phyloP scores from a whole-genome alignment of 2,797 vertebrate species.

The Sebastes hubbsi region DNA sequence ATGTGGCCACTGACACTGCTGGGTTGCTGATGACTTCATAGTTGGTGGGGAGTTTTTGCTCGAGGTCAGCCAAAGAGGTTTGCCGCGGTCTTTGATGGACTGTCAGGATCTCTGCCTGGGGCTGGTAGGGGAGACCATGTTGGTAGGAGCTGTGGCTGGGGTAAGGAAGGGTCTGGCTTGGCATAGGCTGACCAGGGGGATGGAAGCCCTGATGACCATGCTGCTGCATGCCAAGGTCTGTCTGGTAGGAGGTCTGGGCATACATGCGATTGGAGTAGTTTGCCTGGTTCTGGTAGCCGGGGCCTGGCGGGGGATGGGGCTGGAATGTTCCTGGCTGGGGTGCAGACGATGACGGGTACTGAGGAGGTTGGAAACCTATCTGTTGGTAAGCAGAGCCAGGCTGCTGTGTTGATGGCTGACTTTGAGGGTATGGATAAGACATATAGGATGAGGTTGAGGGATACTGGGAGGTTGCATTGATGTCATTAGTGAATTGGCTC shows the following conservation, averaged over 20 bases:
- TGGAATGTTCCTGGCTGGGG: slow-evolving; percentile 92
- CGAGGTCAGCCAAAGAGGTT: slow-evolving; percentile 94
- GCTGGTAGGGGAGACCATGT: slow-evolving; percentile 83
- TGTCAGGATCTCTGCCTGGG: slow-evolving; percentile 84
- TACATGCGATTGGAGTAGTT: slow-evolving; percentile 87
- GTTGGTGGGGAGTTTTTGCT: slow-evolving; percentile 96
- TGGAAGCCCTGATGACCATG: slow-evolving; percentile 87
- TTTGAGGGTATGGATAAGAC: slow-evolving; percentile 87
- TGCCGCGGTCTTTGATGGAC: slow-evolving; percentile 93
- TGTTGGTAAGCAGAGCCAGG: slow-evolving; percentile 86
- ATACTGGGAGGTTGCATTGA: slow-evolving; percentile 81
- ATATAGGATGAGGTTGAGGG: slow-evolving; percentile 86
- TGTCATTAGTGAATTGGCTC: slow-evolving; percentile 87
- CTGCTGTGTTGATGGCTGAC: slow-evolving; percentile 83
- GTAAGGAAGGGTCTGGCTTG: slow-evolving; percentile 86
- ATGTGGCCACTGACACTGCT: slow-evolving; percentile 86
- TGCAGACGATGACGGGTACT: slow-evolving; percentile 84
- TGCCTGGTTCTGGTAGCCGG: slow-evolving; percentile 86
- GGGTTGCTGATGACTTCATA: slow-evolving; percentile 93
- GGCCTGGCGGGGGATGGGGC: slow-evolving; percentile 85
- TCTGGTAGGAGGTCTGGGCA: slow-evolving; percentile 83
- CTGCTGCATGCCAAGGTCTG: slow-evolving; percentile 87
- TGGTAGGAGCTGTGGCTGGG: slow-evolving; percentile 82
- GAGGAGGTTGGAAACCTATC: slow-evolving; percentile 86
- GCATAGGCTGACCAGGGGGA: slow-evolving; percentile 85